Evolutionary conservation across 1,140 invertebrate species (phyloP), one percentile per base, ranked within the genome.

Genomic region (Drosophila azteca): DNA sequence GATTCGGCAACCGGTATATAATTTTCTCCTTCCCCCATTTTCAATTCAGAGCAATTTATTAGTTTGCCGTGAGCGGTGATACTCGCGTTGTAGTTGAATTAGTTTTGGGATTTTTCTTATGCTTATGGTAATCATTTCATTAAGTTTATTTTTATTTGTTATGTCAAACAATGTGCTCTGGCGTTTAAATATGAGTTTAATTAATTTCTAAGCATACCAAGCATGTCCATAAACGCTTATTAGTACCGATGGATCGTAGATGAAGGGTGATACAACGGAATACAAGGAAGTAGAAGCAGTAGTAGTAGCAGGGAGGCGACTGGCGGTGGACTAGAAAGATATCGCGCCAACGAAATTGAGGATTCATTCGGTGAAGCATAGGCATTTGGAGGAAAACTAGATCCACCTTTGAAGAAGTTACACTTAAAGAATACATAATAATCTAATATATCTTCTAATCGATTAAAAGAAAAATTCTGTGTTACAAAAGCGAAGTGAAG

Each of bases 351-450:
- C 44, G n/a, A 48, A 66, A 69, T 49, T 53, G 59, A 63, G 61
- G 54, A 64, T 39, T 39, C 11, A 53, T 31, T 31, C 31, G 9
- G 31, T 39, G 13, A 52, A 70, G 46, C 48, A 66, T 24, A 39
- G 20, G 54, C 39, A 63, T 11, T 20, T 51, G 41, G 17, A 44
- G 49, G 61, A 49, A 55, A 26, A 17, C 49, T 20, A 70, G 49
- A 78, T 83, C 82, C 82, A 85, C 82, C 82, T 82, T 85, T 81
- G 46, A 75, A 75, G 35, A 77, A 75, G 77, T 76, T 62, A 85
- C 59, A 81, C 70, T 57, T 75, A 66, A 51, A 51, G n/a, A 24
- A 61, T 46, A 57, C 50, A 73, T 49, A 65, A 51, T 50, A 63
- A 74, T 57, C 52, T 58, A 51, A 61, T 54, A 83, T 41, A 75